A percentile compares a stretch with the other conserved stretches of the same genome.
Conservation (phyloP, 2,797 vertebrate genomes). For the Scyliorhinus canicula region DNA sequence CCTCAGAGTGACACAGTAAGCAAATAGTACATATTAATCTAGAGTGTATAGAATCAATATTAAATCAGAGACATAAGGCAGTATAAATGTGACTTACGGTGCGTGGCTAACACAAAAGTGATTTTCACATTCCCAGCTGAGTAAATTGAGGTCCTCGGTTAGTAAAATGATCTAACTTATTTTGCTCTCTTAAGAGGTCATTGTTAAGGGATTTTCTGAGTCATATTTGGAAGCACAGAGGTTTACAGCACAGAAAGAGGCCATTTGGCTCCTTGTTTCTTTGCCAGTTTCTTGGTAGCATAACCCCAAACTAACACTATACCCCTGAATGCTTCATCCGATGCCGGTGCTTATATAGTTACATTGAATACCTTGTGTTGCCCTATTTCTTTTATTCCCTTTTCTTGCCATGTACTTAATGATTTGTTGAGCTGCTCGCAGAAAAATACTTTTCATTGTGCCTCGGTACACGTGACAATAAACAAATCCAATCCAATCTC, state of each 20-base stretch:
- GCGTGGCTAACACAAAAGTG: neutral
- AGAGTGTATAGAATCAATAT: too few species aligned
- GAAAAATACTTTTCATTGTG: too few species aligned
- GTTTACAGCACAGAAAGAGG: neutral
- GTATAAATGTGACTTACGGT: neutral
- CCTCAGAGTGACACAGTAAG: neutral
- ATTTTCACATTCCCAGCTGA: neutral
- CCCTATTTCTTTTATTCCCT: too few species aligned
- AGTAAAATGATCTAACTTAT: neutral
- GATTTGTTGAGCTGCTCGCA: too few species aligned
- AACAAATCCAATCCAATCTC: too few species aligned
- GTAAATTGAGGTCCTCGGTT: neutral
- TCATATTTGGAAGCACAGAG: neutral
- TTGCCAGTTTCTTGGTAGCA: neutral
- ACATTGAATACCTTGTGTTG: too few species aligned
- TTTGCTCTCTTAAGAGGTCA: neutral
- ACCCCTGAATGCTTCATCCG: too few species aligned
- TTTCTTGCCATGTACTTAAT: too few species aligned
- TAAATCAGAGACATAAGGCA: neutral
- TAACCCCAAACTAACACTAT: conserved; percentile 13
- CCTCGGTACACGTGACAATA: too few species aligned
- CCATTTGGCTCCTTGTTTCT: neutral
- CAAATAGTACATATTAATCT: neutral
- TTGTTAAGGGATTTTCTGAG: neutral
- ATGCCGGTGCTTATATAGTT: too few species aligned